Evolutionary conservation across 2,113 vertebrate species (phyloP), one percentile per base, ranked within the genome.

Genomic region (Misgurnus anguillicaudatus): DNA sequence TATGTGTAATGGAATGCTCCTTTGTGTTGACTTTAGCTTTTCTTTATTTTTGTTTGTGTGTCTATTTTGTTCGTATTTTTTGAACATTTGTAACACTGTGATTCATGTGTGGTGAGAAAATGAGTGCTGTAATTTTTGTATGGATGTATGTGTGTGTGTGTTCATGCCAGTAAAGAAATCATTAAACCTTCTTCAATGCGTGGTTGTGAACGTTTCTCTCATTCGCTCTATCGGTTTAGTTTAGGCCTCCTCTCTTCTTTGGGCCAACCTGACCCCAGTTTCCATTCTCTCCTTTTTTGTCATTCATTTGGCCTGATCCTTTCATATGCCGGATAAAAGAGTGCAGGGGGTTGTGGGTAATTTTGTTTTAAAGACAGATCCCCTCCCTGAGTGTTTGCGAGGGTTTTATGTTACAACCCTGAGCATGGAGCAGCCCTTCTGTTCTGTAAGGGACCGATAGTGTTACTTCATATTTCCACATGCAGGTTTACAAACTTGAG

Each of bases 161-260:
- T 94, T 93, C 90, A 94, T 93, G 91, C 89, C 91, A 93, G 93
- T 94, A 93, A 93, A 93, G 90, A 92, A 92, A 94, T 91, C 90
- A 93, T 92, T 93, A 93, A 94, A 94, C 89, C 90, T 86, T 90
- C 89, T 88, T 83, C 85, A 80, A 85, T 87, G 86, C 88, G 88
- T 88, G 87, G 85, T 83, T 85, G 88, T 80, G 88, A 88, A 86
- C 65, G 63, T 81, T 77, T 86, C 82, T 89, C 71, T 80, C 57
- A 77, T 53, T 76, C 78, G 81, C 82, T 75, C 74, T 2, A 60
- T 55, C 21, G 31, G 55, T 58, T 66, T 60, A 14, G 58, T 71
- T 89, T 82, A 82, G 91, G 88, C 86, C 81, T 85, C 76, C 88
- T 55, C 64, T 67, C 66, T 64, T 80, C 57, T 67, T 65, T 63